Evolutionary conservation across 2,888 invertebrate genomes (phyloP).

Genomic region (Acleris literana): DNA sequence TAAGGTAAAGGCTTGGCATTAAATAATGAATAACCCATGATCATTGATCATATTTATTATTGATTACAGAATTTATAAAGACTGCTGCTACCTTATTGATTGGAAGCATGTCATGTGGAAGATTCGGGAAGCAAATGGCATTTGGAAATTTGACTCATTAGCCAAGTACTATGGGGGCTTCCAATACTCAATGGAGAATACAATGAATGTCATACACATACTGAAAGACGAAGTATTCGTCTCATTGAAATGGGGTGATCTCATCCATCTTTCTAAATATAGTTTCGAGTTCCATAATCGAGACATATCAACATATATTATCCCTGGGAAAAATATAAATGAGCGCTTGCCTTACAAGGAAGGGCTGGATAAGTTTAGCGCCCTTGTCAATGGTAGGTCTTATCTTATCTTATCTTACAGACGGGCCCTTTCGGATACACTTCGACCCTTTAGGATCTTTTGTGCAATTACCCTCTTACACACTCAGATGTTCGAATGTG

Average conservation of each 20-base stretch:
- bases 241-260: slow-evolving; percentile 47
- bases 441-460: too few relatives aligned
- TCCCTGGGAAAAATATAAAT: neutral
- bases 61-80: slow-evolving; percentile 46
- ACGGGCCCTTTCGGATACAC: too few relatives aligned
- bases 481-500: too few relatives aligned
- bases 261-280: slow-evolving; percentile 38
- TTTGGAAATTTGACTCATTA: slow-evolving; percentile 41
- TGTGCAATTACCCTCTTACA: too few relatives aligned
- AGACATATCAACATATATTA: slow-evolving; percentile 11
- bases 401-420: too few relatives aligned
- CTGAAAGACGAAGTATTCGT: slow-evolving; percentile 45
- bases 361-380: slow-evolving; percentile 11
- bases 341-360: neutral
- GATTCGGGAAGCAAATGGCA: slow-evolving; percentile 28
- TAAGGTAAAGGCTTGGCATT: too few relatives aligned
- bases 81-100: slow-evolving; percentile 47
- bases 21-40: too few relatives aligned
- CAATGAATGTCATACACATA: slow-evolving; percentile 43
- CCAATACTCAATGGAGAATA: neutral
- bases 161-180: slow-evolving; percentile 45
- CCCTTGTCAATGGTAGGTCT: slow-evolving; percentile 47
- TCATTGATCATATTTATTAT: slow-evolving; percentile 19
- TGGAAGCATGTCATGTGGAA: slow-evolving; percentile 39
- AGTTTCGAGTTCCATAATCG: slow-evolving; percentile 4